A percentile compares a stretch with the other conserved stretches of the same genome.
Evolutionary conservation across 2,113 vertebrate genomes (phyloP).

Genomic region (Paratilapia polleni): DNA sequence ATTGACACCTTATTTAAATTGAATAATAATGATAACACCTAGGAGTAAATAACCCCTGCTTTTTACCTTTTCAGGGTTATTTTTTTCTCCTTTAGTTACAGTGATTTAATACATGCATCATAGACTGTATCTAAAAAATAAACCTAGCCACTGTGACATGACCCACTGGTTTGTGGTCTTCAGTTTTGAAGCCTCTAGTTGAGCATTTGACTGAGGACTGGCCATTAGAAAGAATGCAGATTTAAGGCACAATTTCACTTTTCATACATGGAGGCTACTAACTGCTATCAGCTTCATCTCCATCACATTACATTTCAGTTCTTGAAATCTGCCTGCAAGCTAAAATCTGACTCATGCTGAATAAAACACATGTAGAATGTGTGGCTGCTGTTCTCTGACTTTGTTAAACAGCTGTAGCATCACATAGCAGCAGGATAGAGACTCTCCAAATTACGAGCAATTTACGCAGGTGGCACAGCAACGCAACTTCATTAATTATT

Average conservation of each 20-base stretch:
- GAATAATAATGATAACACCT: background rate
- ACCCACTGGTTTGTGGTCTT: background rate
- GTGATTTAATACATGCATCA: background rate
- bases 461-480: background rate
- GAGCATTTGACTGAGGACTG: background rate
- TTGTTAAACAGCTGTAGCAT: background rate
- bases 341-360: background rate
- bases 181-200: background rate
- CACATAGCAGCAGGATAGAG: background rate
- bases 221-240: background rate
- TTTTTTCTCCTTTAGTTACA: background rate
- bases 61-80: background rate
- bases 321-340: background rate
- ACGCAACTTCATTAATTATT: conserved; percentile 5
- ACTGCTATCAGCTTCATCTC: background rate
- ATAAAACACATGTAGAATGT: background rate
- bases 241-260: background rate
- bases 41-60: rapidly evolving
- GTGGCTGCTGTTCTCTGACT: background rate
- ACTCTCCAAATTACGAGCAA: background rate
- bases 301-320: background rate
- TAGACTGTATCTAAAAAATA: background rate
- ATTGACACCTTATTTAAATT: background rate
- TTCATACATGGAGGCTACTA: background rate
- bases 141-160: background rate